Evolutionary conservation across 2,113 vertebrate species (phyloP).

Genomic region (Pipa parva): DNA sequence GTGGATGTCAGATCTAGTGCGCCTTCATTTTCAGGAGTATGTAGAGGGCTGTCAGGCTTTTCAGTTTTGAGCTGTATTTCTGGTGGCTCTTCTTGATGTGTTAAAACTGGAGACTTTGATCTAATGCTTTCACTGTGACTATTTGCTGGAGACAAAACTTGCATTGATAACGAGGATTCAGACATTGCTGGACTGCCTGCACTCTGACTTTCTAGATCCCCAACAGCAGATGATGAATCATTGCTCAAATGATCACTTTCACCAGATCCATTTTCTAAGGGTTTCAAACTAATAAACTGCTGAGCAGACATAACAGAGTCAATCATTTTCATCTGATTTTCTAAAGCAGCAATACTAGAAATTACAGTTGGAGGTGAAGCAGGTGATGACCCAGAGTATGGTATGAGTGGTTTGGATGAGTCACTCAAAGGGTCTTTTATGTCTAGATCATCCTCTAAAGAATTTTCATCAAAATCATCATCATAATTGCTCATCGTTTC

Average conservation of each 20-base stretch:
- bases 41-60: constrained; percentile 83
- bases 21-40: constrained; percentile 75
- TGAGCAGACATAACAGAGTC: constrained; percentile 85
- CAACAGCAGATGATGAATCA: constrained; percentile 78
- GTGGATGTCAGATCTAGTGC: constrained; percentile 92
- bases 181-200: constrained; percentile 90
- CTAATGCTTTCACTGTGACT: constrained; percentile 84
- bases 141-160: constrained; percentile 81
- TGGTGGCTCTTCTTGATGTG: constrained; percentile 73
- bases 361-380: constrained; percentile 90
- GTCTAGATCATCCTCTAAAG: constrained; percentile 85
- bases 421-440: constrained; percentile 73
- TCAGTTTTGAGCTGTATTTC: constrained; percentile 89
- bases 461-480: constrained; percentile 89
- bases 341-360: constrained; percentile 92
- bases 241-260: constrained; percentile 86
- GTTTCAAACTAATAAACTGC: constrained; percentile 74
- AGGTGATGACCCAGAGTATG: constrained; percentile 75
- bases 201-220: constrained; percentile 87
- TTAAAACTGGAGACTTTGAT: constrained; percentile 81
- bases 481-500: constrained; percentile 86
- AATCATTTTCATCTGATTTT: constrained; percentile 98
- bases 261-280: constrained; percentile 76
- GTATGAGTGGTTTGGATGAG: constrained; percentile 66
- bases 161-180: constrained; percentile 87